A percentile compares a stretch with the other conserved stretches of the same genome.
Conservation (phyloP, 2,113 vertebrate genomes). For the Notiomystis cincta region DNA sequence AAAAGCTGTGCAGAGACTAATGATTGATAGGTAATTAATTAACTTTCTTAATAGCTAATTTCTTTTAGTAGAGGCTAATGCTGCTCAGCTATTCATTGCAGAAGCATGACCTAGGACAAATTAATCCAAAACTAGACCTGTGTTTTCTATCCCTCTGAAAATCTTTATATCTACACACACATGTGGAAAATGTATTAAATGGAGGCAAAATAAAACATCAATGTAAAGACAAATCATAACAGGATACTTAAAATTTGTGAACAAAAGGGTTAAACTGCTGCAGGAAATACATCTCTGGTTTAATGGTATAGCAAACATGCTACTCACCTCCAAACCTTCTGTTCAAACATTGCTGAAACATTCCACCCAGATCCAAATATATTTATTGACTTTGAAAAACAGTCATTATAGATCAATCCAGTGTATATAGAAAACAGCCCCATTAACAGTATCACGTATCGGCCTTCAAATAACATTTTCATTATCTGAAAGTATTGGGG, state of each 20-base stretch:
- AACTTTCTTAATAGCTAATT: not conserved
- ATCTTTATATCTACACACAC: not conserved
- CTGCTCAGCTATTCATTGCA: not conserved
- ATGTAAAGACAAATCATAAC: not conserved
- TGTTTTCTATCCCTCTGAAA: not conserved
- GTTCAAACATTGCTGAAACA: constrained; percentile 80
- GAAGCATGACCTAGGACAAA: not conserved
- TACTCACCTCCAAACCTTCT: constrained; percentile 76
- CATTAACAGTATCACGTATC: constrained; percentile 96
- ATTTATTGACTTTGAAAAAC: constrained; percentile 95
- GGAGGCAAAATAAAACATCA: not conserved
- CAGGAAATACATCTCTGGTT: not conserved
- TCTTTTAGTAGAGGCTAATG: not conserved
- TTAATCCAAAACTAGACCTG: not conserved
- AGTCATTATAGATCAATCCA: constrained; percentile 97
- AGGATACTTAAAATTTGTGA: not conserved
- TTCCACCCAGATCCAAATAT: constrained; percentile 93
- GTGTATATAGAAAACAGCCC: constrained; percentile 95
- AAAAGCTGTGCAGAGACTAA: not conserved
- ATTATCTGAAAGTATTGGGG: constrained; percentile 75
- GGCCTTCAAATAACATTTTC: constrained; percentile 91
- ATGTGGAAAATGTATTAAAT: not conserved
- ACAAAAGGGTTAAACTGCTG: not conserved
- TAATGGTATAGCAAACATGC: not conserved
- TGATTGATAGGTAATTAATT: not conserved